These are phyloP conservation scores for Cephalopholis sonnerati DNA, from an alignment of 2,113 vertebrate genomes.

Conservation along the genomic window DNA sequence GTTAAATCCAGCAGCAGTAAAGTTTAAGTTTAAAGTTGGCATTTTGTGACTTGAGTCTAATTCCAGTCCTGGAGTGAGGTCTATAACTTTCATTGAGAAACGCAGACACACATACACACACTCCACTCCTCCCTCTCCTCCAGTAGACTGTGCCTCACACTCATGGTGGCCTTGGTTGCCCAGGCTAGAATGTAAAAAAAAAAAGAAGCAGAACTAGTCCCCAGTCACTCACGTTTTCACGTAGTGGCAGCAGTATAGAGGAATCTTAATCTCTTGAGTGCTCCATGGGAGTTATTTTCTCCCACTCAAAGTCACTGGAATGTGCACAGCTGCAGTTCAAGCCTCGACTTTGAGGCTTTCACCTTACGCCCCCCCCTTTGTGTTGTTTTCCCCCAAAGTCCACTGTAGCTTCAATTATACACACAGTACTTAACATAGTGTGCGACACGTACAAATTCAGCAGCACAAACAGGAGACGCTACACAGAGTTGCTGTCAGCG, in stretches of 20 bases:
- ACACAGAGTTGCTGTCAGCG: conserved; percentile 41
- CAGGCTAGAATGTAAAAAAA: neutral
- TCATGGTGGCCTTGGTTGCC: conserved; percentile 24
- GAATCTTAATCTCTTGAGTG: conserved; percentile 64
- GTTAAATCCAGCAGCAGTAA: neutral
- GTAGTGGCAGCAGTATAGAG: conserved; percentile 48
- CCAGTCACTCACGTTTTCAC: conserved; percentile 41
- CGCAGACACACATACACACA: neutral
- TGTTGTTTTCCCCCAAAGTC: conserved; percentile 30
- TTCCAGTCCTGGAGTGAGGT: neutral
- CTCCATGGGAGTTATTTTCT: conserved; percentile 61
- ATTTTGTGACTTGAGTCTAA: neutral
- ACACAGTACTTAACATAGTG: conserved; percentile 46
- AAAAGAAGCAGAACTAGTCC: conserved; percentile 25
- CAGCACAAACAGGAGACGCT: conserved; percentile 38
- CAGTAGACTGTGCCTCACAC: neutral
- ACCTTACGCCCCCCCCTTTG: conserved; percentile 30
- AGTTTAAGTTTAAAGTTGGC: neutral
- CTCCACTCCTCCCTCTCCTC: neutral
- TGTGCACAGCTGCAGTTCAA: conserved; percentile 68
- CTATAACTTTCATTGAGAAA: neutral
- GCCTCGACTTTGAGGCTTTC: conserved; percentile 51
- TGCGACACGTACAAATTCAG: conserved; percentile 56
- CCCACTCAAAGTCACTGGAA: conserved; percentile 60
- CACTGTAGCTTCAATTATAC: conserved; percentile 47